Evolutionary conservation across 1,140 invertebrate genomes (phyloP).

Genomic region (Hyposmocoma kahamanoa): DNA sequence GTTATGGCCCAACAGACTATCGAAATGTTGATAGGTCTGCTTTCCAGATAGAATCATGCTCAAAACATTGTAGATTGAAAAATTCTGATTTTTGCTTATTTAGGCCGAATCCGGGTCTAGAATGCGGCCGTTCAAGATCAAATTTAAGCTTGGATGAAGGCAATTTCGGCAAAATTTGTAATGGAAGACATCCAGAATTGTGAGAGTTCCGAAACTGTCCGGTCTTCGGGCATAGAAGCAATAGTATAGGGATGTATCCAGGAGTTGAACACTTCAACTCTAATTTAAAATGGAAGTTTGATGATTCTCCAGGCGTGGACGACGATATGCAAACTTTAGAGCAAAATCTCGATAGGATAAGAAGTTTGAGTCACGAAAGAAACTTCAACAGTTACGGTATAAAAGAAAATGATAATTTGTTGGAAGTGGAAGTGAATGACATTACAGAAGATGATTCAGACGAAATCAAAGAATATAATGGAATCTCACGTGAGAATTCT

Average conservation of each 20-base stretch:
- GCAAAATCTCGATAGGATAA: conserved; percentile 67
- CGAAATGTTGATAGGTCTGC: conserved; percentile 63
- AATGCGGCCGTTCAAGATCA: conserved; percentile 61
- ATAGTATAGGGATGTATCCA: conserved; percentile 64
- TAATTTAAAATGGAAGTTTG: conserved; percentile 67
- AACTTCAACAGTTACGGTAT: conserved; percentile 41
- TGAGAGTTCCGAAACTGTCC: conserved; percentile 71
- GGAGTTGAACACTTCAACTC: conserved; percentile 67
- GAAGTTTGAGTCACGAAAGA: conserved; percentile 58
- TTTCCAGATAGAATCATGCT: conserved; percentile 67
- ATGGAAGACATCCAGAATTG: conserved; percentile 67
- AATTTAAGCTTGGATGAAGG: conserved; percentile 70
- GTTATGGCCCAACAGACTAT: conserved; percentile 56
- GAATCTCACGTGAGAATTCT: conserved; percentile 40
- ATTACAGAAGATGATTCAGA: conserved; percentile 51
- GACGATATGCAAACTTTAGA: conserved; percentile 60
- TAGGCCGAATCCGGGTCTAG: conserved; percentile 49
- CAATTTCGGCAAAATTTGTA: conserved; percentile 66
- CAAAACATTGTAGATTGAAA: conserved; percentile 62
- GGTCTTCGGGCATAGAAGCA: conserved; percentile 69
- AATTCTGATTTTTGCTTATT: conserved; percentile 67
- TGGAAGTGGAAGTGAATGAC: conserved; percentile 63
- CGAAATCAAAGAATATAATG: conserved; percentile 48
- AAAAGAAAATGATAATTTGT: conserved; percentile 56
- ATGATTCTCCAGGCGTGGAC: conserved; percentile 48